These are phyloP conservation scores for Bombus cullumanus DNA, from an alignment of 1,140 invertebrate genomes.

Conservation along the genomic window DNA sequence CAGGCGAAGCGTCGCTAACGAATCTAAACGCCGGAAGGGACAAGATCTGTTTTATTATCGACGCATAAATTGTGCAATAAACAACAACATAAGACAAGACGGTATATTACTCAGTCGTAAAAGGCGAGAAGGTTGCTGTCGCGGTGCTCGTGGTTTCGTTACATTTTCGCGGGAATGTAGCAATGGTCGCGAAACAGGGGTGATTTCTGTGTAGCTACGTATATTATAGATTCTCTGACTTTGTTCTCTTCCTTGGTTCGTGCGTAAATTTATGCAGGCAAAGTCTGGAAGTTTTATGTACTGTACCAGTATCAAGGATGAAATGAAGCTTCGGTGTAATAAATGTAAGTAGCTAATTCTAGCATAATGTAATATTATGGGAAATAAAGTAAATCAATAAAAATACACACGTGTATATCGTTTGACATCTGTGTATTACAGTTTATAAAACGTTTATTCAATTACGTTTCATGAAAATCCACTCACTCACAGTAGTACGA, in stretches of 20 bases:
- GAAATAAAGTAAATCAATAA: no score
- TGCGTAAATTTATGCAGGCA: neutral
- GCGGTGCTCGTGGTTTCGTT: conserved; percentile 11
- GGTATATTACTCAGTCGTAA: conserved; percentile 34
- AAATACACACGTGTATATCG: no score
- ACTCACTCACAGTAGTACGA: no score
- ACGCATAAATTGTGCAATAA: conserved; percentile 46
- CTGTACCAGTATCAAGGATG: no score
- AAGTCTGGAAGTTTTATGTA: no score
- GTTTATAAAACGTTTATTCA: no score
- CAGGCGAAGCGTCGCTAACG: conserved; percentile 36
- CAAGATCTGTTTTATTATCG: conserved; percentile 48
- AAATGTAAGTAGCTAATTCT: no score
- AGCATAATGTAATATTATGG: no score
- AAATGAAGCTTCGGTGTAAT: no score
- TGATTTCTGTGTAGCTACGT: neutral
- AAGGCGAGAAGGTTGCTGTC: conserved; percentile 20
- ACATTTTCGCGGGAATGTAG: conserved; percentile 22
- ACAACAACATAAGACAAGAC: conserved; percentile 41
- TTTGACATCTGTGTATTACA: no score
- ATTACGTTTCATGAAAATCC: no score
- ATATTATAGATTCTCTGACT: neutral
- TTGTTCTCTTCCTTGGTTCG: neutral
- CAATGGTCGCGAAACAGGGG: no score
- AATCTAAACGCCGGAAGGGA: conserved; percentile 53